Evolutionary conservation across 2,797 vertebrate genomes (phyloP), one percentile per base, ranked within the genome.

Genomic region (Cephalopachus bancanus): DNA sequence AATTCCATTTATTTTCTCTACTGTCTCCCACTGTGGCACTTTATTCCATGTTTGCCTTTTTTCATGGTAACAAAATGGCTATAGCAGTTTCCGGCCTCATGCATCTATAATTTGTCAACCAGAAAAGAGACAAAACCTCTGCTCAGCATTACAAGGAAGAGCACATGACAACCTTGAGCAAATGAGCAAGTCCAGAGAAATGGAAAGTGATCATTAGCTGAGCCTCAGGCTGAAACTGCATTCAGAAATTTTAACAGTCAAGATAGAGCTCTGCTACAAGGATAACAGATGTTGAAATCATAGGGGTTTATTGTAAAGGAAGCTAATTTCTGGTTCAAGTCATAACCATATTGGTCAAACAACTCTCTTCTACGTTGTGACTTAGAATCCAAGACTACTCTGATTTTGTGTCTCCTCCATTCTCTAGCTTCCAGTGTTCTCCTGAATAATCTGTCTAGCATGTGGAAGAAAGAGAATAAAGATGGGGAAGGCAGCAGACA

Each of bases 1-100:
- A 79, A 28, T 85, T 72, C 24, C 60, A n/a, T 69, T 92, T 93
- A 8, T 88, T 93, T 28, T 72, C 51, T 88, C 26, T 11, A n/a
- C 37, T 67, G 37, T 49, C 24, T 76, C 17, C 12, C 19, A 26
- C 62, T 55, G 44, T 55, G 55, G 12, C 86, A 86, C 55, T 94
- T 75, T 30, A 57, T 59, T 64, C 51, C n/a, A 19, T 24, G 3
- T 88, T 44, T 86, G 69, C 2, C 59, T 91, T 55, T 14, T 86
- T 92, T 76, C 15, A n/a, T 14, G 17, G n/a, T 76, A 26, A 53
- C 19, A 44, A 64, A 87, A 71, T 15, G 53, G 10, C 30, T 74
- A 1, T 17, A 57, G 85, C 59, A 14, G 17, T 72, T 49, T 91
- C 59, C 17, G 33, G 19, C 9, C 28, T 83, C 55, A 10, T 4